phyloP scores from a whole-genome alignment of 2,888 invertebrate species.

The Cetonia aurata region DNA sequence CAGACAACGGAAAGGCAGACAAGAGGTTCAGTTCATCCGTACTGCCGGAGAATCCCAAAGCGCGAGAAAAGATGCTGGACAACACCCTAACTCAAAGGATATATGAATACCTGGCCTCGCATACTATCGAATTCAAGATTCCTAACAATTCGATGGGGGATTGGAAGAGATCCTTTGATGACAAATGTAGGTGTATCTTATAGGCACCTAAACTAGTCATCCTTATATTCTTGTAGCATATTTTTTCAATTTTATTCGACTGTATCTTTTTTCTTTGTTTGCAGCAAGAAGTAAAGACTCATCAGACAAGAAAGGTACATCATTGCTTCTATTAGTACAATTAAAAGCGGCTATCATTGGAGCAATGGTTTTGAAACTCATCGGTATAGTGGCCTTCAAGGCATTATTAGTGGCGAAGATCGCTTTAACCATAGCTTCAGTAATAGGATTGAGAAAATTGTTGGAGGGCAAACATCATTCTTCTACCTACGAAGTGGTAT shows the following conservation, averaged over 20 bases:
- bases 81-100: slow-evolving; percentile 80
- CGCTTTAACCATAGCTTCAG: slow-evolving; percentile 80
- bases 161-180: slow-evolving; percentile 81
- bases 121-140: slow-evolving; percentile 85
- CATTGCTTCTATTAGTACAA: slow-evolving; percentile 81
- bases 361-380: slow-evolving; percentile 81
- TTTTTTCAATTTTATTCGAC: too few species aligned
- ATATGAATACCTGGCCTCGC: slow-evolving; percentile 81
- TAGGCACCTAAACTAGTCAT: neutral
- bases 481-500: slow-evolving; percentile 82
- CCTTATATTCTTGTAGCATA: too few species aligned
- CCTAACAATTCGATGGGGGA: slow-evolving; percentile 80
- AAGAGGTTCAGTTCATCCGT: slow-evolving; percentile 63
- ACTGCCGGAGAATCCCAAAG: slow-evolving; percentile 79
- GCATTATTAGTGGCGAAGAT: slow-evolving; percentile 87
- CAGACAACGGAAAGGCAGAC: slow-evolving; percentile 57
- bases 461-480: slow-evolving; percentile 77
- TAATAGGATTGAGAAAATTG: slow-evolving; percentile 81
- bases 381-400: slow-evolving; percentile 87
- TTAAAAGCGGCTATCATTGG: slow-evolving; percentile 84
- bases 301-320: slow-evolving; percentile 81
- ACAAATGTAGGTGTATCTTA: slow-evolving; percentile 68
- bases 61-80: slow-evolving; percentile 80
- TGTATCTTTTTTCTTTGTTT: slow-evolving; percentile 16
- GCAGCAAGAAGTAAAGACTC: slow-evolving; percentile 79